Evolutionary conservation across 2,797 vertebrate species (phyloP), one percentile per base, ranked within the genome.

Genomic region (Hippocampus kuda): DNA sequence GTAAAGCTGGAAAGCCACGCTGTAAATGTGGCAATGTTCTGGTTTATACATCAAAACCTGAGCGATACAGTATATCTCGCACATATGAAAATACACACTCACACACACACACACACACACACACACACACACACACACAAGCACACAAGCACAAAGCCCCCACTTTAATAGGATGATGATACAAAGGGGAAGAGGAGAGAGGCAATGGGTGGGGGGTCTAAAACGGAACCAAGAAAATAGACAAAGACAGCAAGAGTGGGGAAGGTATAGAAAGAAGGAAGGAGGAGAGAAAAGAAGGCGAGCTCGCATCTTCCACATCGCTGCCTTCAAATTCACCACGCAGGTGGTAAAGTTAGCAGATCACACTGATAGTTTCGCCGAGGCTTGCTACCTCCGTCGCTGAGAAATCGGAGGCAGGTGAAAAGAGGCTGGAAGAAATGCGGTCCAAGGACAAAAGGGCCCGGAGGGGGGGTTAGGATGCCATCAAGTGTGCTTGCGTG

Each of bases 281-380:
- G 76, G 72, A 71, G 81, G 80, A 71, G 68, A 75, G 71, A 71
- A 65, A 67, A 72, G 63, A 84, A 82, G 82, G 66, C 15, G 10
- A 8, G 42, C 12, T 2, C 42, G 20, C 83, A 74, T 90, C 90
- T 91, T 91, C 89, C 91, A 91, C 89, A 90, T 87, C 90, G 90
- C 84, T 90, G 89, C 88, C 84, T 91, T 87, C 90, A 91, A 38
- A 91, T 92, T 91, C 91, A 89, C 59, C 59, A 85, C 84, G 84
- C 85, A 86, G 89, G 88, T 90, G 88, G 85, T 88, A 89, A 91
- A 90, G 85, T 89, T 88, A 83, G 80, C 59, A 87, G 89, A 91
- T 92, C 88, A 86, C 87, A 81, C 80, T 82, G 89, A 88, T 88
- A 82, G 83, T 85, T 88, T 85, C 63, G 22, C 83, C 71, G 68